These are phyloP conservation scores for Parus major DNA, from an alignment of 2,113 vertebrate species.

Conservation along the genomic window DNA sequence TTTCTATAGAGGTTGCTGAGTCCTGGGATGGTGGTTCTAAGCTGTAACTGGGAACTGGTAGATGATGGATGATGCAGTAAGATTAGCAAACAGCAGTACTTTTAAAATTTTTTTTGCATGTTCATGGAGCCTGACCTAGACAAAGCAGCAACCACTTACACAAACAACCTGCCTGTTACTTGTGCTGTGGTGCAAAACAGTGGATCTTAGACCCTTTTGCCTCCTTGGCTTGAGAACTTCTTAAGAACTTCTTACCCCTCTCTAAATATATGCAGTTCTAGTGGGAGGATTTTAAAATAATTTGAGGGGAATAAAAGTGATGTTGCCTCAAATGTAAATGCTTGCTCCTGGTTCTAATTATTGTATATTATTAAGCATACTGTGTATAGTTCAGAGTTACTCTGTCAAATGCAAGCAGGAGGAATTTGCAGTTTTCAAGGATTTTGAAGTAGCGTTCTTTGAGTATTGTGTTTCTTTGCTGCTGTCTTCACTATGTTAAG, in stretches of 20 bases:
- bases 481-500: not conserved
- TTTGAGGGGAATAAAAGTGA: not conserved
- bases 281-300: not conserved
- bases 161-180: not conserved
- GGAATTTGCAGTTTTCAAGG: not conserved
- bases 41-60: not conserved
- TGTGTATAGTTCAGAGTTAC: not conserved
- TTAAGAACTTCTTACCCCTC: not conserved
- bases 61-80: not conserved
- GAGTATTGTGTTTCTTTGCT: not conserved
- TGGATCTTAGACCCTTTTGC: not conserved
- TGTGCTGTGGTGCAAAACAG: not conserved
- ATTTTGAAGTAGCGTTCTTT: not conserved
- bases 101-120: not conserved
- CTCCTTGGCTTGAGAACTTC: not conserved
- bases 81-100: rapidly evolving
- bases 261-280: not conserved
- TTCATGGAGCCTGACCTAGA: not conserved
- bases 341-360: not conserved
- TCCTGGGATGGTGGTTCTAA: not conserved
- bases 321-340: not conserved
- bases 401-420: not conserved
- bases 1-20: not conserved
- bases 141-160: not conserved
- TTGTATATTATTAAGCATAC: not conserved